Evolutionary conservation across 2,797 vertebrate genomes (phyloP).

Genomic region (Onychomys torridus): DNA sequence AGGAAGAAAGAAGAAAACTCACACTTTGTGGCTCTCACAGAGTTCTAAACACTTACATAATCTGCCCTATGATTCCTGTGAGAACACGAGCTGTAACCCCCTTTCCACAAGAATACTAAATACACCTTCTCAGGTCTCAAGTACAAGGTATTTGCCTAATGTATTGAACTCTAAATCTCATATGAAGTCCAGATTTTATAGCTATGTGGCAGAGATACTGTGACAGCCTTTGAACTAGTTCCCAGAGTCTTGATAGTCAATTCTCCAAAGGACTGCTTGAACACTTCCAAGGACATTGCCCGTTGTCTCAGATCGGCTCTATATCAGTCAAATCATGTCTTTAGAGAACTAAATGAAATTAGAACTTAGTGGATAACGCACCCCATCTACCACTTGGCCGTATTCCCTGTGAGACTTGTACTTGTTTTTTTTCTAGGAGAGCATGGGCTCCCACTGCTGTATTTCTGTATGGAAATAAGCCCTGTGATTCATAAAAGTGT

Average conservation of each 20-base stretch:
- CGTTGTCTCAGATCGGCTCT: neutral
- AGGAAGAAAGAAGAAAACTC: neutral
- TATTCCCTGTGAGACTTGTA: neutral
- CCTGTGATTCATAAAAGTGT: neutral
- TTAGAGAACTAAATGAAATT: neutral
- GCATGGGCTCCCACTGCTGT: neutral
- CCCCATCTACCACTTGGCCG: neutral
- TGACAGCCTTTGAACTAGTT: neutral
- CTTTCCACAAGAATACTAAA: neutral
- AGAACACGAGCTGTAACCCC: neutral
- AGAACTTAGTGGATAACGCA: neutral
- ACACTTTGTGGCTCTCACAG: neutral
- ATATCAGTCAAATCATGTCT: neutral
- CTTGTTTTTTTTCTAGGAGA: neutral
- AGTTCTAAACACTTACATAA: neutral
- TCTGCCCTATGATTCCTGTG: neutral
- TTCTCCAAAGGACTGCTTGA: neutral
- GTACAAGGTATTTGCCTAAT: neutral
- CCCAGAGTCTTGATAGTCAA: neutral
- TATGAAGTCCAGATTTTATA: neutral
- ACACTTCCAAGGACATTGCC: neutral
- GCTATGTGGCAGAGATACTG: neutral
- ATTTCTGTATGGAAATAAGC: too few species aligned
- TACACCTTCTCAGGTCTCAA: neutral
- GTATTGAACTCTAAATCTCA: neutral